Evolutionary conservation across 2,113 vertebrate genomes (phyloP), one percentile per base, ranked within the genome.

Genomic region (human): DNA sequence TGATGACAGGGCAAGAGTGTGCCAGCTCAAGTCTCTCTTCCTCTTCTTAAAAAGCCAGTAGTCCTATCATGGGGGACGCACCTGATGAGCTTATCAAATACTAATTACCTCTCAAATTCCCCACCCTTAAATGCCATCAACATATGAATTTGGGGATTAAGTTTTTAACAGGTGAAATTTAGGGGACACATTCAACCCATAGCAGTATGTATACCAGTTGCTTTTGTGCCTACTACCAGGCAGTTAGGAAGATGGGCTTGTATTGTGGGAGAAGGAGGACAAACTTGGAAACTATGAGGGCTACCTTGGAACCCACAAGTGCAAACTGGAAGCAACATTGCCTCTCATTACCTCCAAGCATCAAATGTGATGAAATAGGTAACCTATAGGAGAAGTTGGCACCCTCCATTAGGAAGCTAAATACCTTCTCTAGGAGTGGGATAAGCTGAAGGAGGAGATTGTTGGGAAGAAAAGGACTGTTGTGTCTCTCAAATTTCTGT

Each of bases 271-370:
- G 35, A 70, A 16, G 16, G 4, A 48, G 25, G 7, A 32, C 5
- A 85, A 85, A 73, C 8, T 12, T 64, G 45, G 12, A 35, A 82
- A 32, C 30, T 64, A 13, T 61, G 50, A 95, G 50, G 18, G 73
- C 23, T 40, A 73, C 40, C 4, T 40, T 40, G 78, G 38, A 91
- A 57, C 3, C 8, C 23, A 35, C n/a, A 50, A 73, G 14, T 35
- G 4, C 35, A 43, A n/a, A 18, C 22, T 23, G 11, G 22, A 61
- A 30, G 7, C 25, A 40, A 14, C 0, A 16, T 4, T 78, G 14
- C 10, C n/a, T 27, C 50, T 55, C 35, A 50, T 17, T 70, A 27
- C 5, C n/a, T 52, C 4, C 35, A 70, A 59, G n/a, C 1, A 27
- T 68, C 25, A n/a, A 61, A 1, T 40, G 17, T 70, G 78, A 12